These are phyloP conservation scores for Hepsetus odoe DNA, from an alignment of 2,113 vertebrate genomes.

Conservation along the genomic window DNA sequence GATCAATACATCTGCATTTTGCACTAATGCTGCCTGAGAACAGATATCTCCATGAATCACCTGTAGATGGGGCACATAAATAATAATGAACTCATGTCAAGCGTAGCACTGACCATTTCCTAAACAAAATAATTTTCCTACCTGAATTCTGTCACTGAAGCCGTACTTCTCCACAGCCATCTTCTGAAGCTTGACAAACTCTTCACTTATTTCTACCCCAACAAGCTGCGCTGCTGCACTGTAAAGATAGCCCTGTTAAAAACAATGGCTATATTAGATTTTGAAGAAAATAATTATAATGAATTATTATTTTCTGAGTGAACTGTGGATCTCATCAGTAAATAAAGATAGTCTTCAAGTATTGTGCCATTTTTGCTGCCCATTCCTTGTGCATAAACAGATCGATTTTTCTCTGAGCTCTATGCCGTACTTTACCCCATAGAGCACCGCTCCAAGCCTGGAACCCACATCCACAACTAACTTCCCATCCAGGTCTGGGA, in stretches of 20 bases:
- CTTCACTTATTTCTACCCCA: conserved; percentile 88
- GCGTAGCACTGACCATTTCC: background rate
- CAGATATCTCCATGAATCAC: conserved; percentile 86
- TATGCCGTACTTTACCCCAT: conserved; percentile 76
- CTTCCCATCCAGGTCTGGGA: conserved; percentile 87
- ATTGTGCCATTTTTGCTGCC: background rate
- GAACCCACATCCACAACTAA: conserved; percentile 90
- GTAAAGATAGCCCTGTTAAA: conserved; percentile 85
- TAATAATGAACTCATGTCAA: background rate
- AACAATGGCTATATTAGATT: conserved; percentile 26
- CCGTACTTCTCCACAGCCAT: conserved; percentile 82
- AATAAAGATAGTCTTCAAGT: no score
- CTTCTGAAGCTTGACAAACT: conserved; percentile 87
- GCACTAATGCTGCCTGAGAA: conserved; percentile 81
- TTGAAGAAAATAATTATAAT: background rate
- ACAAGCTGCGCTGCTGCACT: conserved; percentile 83
- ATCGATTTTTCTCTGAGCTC: background rate
- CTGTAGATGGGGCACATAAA: conserved; percentile 66
- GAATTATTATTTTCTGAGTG: no score
- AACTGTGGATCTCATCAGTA: no score
- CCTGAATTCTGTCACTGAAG: conserved; percentile 85
- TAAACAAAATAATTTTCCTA: conserved; percentile 41
- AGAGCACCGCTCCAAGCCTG: conserved; percentile 90
- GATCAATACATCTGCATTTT: conserved; percentile 85
- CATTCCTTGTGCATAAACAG: background rate